These are phyloP conservation scores for Pelodiscus sinensis DNA, from an alignment of 2,113 vertebrate species.

Conservation along the genomic window DNA sequence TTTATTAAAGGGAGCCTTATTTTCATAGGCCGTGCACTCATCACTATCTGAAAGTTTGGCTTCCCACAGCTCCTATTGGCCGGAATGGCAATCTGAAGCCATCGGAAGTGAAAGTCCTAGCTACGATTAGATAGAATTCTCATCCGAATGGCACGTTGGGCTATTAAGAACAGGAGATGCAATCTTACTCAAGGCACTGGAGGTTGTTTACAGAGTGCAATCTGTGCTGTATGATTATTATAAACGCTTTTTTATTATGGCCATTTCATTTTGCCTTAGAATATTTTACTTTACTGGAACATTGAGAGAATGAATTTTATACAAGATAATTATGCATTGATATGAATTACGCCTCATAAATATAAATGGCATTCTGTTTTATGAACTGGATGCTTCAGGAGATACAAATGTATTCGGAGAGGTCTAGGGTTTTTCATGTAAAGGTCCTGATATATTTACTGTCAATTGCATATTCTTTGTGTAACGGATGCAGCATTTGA, in stretches of 20 bases:
- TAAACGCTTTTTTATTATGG: neutral
- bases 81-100: too few species aligned
- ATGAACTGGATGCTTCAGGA: neutral
- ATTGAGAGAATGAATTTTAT: slow-evolving; percentile 52
- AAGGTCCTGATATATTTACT: neutral
- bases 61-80: too few species aligned
- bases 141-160: neutral
- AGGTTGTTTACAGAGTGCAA: neutral
- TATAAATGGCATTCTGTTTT: slow-evolving; percentile 50
- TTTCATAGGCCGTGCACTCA: neutral
- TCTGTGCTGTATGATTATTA: neutral
- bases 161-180: neutral
- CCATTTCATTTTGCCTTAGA: slow-evolving; percentile 29
- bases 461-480: neutral
- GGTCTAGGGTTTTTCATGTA: neutral
- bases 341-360: slow-evolving; percentile 61
- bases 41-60: neutral
- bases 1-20: neutral
- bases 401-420: neutral
- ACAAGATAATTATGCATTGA: slow-evolving; percentile 56
- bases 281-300: slow-evolving; percentile 35
- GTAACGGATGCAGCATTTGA: neutral
- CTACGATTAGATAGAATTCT: neutral
- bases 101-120: neutral
- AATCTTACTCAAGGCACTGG: neutral